Conservation (phyloP, 2,888 invertebrate species). For the Autographa pulchrina region DNA sequence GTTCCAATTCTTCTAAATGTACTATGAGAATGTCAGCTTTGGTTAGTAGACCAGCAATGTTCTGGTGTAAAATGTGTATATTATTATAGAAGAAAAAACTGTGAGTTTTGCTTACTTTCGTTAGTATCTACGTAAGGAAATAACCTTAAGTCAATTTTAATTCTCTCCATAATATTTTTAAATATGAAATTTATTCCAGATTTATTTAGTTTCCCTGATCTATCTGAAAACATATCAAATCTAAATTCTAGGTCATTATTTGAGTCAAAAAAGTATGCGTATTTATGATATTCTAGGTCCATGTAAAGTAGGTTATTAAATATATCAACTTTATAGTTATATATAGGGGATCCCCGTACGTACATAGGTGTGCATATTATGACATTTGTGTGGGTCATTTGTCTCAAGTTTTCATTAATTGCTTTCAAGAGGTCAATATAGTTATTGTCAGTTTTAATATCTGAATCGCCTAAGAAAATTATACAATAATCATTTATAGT, state of each 20-base stretch:
- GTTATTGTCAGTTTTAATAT: conserved; percentile 7
- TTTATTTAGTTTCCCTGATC: conserved; percentile 4
- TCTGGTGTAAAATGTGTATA: conserved; percentile 17
- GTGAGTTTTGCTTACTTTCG: conserved; percentile 5
- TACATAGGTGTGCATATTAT: neutral
- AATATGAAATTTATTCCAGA: conserved; percentile 1
- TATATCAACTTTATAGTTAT: conserved; percentile 1
- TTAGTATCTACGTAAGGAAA: conserved; percentile 12
- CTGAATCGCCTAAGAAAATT: conserved; percentile 2
- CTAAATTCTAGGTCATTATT: neutral
- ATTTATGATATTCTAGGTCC: conserved; percentile 4
- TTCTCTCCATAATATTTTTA: conserved; percentile 10
- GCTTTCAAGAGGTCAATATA: conserved; percentile 2
- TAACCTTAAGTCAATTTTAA: conserved; percentile 11
- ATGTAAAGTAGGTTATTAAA: neutral
- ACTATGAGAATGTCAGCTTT: conserved; percentile 16
- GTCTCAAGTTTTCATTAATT: conserved; percentile 5
- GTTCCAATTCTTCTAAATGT: conserved; percentile 18
- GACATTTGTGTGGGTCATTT: conserved; percentile 3
- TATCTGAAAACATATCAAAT: neutral
- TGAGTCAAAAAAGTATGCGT: neutral
- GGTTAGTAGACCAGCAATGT: conserved; percentile 7
- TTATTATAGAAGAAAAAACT: conserved; percentile 26
- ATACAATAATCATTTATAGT: conserved; percentile 10
- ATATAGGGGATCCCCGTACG: neutral